Percentiles rank a stretch among this genome's conserved stretches.
Evolutionary conservation across 2,797 vertebrate species (phyloP).

Genomic region (Cephalopachus bancanus): DNA sequence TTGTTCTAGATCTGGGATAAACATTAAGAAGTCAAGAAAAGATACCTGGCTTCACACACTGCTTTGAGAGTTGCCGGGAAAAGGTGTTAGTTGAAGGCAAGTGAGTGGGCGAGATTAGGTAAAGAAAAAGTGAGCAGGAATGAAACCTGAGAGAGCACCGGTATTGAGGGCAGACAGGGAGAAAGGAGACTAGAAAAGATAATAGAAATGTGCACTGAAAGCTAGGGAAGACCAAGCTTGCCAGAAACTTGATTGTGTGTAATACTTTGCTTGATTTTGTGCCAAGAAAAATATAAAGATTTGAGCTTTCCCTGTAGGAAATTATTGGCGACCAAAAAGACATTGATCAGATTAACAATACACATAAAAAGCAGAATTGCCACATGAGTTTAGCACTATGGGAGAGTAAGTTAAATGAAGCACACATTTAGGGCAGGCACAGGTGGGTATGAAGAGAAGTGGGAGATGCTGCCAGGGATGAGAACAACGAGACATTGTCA

Average conservation of each 20-base stretch:
- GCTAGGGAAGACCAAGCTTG: not conserved
- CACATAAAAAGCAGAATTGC: not conserved
- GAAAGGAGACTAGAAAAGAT: not conserved
- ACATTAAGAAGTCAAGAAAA: conserved; percentile 38
- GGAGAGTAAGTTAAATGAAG: not conserved
- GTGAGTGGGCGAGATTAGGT: not conserved
- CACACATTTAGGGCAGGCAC: not conserved
- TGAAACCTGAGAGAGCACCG: not conserved
- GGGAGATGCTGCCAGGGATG: not conserved
- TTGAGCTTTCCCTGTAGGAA: not conserved
- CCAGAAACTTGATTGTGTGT: not conserved
- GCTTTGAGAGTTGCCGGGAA: not conserved
- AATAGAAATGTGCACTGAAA: not conserved
- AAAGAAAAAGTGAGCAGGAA: not conserved
- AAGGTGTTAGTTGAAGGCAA: not conserved
- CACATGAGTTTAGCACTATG: not conserved
- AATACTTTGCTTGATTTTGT: not conserved
- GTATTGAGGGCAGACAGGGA: not conserved
- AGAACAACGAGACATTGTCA: not conserved
- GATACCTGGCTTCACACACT: not conserved
- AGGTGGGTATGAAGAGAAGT: not conserved
- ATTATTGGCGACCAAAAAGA: not conserved
- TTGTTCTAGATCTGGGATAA: not conserved
- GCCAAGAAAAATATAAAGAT: not conserved
- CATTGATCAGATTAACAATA: not conserved